A percentile compares a stretch with the other conserved stretches of the same genome.
These are phyloP conservation scores for Heterochromis multidens DNA, from an alignment of 2,113 vertebrate genomes.

Conservation along the genomic window DNA sequence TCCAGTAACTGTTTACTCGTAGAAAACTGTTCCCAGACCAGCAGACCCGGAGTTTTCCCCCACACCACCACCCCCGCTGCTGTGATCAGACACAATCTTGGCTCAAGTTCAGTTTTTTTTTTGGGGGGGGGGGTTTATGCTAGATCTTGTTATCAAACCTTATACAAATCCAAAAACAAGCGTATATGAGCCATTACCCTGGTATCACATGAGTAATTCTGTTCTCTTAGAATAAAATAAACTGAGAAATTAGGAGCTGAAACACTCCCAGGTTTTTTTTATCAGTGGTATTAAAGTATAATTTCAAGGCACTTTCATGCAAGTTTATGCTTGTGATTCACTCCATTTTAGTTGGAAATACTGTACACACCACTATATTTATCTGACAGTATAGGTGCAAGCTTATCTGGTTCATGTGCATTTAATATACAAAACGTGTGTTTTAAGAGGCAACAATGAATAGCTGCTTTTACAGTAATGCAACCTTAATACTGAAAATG, in stretches of 20 bases:
- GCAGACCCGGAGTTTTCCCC: neutral
- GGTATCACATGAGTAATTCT: too few relatives aligned
- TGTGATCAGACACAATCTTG: neutral
- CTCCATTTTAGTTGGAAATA: neutral
- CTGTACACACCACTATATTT: neutral
- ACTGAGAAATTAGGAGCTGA: neutral
- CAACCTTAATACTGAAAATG: neutral
- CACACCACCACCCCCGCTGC: neutral
- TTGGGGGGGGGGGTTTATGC: neutral
- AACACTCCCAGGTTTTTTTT: neutral
- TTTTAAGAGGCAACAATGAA: neutral
- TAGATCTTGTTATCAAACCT: neutral
- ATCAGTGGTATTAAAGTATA: neutral
- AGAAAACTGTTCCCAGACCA: conserved; percentile 25
- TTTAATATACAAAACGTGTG: neutral
- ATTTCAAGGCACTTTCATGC: neutral
- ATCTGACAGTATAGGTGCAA: neutral
- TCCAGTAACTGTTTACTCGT: neutral
- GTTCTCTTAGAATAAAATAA: neutral
- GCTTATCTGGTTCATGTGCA: neutral
- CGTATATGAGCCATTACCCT: neutral
- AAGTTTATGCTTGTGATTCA: neutral
- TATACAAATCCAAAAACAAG: neutral
- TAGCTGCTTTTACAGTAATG: neutral
- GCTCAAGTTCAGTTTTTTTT: neutral